Conservation (phyloP, 2,888 invertebrate species). For the Bugula neritina region DNA sequence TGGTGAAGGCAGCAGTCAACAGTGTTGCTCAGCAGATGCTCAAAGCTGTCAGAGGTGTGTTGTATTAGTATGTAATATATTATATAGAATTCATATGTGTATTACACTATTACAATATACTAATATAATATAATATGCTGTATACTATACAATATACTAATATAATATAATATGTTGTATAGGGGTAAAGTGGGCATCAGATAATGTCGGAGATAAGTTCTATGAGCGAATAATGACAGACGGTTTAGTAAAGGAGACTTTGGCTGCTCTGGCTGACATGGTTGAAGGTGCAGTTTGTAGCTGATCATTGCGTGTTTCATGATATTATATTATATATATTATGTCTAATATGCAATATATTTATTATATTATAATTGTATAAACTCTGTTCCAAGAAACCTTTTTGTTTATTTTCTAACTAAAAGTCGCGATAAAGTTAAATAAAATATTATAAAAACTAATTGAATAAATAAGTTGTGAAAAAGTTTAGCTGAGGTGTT, state of each 20-base stretch:
- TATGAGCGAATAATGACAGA: slow-evolving; percentile 38
- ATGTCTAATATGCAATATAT: too few species aligned
- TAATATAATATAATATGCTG: neutral
- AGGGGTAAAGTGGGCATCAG: slow-evolving; percentile 44
- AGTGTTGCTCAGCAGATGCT: slow-evolving; percentile 43
- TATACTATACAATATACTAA: neutral
- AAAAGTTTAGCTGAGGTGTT: too few species aligned
- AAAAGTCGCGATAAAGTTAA: too few species aligned
- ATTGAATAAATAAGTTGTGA: too few species aligned
- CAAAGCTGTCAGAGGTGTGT: slow-evolving; percentile 41
- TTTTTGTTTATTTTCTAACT: too few species aligned
- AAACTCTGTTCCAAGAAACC: too few species aligned
- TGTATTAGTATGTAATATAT: neutral
- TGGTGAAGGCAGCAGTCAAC: slow-evolving; percentile 44
- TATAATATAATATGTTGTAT: neutral
- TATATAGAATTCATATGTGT: neutral
- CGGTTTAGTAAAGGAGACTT: slow-evolving; percentile 39
- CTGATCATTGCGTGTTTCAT: too few species aligned
- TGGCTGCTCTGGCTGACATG: slow-evolving; percentile 4
- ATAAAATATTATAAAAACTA: too few species aligned
- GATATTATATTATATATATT: too few species aligned
- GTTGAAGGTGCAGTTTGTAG: too few species aligned
- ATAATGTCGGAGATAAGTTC: slow-evolving; percentile 40
- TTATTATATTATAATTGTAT: too few species aligned
- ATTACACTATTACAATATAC: neutral